Evolutionary conservation across 2,888 invertebrate species (phyloP).

Genomic region (Pseudococcus jackbeardsleyi): DNA sequence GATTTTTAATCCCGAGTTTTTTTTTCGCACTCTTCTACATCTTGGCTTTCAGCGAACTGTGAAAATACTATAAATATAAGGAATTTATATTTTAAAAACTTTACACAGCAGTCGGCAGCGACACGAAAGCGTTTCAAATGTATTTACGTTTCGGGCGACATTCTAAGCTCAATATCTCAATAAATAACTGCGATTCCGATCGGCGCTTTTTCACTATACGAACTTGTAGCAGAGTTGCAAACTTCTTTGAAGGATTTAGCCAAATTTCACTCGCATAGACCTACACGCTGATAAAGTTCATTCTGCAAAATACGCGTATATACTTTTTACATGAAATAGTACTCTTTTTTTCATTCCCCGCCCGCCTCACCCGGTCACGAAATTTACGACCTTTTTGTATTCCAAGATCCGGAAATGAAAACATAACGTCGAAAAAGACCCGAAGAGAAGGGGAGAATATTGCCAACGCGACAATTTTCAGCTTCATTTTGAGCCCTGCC

Average conservation of each 20-base stretch:
- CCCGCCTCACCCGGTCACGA: not conserved
- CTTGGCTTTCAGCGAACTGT: constrained; percentile 31
- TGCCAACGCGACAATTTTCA: not conserved
- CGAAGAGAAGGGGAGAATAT: not conserved
- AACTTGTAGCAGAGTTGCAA: constrained; percentile 11
- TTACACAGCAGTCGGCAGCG: not conserved
- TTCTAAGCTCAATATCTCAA: constrained; percentile 51
- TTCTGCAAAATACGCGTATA: not conserved
- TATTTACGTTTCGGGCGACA: constrained; percentile 44
- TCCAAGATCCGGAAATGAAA: constrained; percentile 26
- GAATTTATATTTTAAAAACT: constrained; percentile 51
- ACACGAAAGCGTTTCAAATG: constrained; percentile 36
- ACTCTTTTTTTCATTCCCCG: not conserved
- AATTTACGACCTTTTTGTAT: constrained; percentile 39
- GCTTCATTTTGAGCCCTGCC: not conserved
- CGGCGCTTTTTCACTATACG: not conserved
- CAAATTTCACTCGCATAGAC: constrained; percentile 23
- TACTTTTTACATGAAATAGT: not conserved
- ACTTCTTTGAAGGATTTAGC: constrained; percentile 45
- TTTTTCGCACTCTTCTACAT: not conserved
- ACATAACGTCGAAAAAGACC: constrained; percentile 3
- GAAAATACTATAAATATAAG: constrained; percentile 50
- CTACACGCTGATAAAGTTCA: not conserved
- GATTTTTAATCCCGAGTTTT: constrained; percentile 40
- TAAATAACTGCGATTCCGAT: constrained; percentile 52